Evolutionary conservation across 2,888 invertebrate species (phyloP).

Genomic region (Sicus ferrugineus): DNA sequence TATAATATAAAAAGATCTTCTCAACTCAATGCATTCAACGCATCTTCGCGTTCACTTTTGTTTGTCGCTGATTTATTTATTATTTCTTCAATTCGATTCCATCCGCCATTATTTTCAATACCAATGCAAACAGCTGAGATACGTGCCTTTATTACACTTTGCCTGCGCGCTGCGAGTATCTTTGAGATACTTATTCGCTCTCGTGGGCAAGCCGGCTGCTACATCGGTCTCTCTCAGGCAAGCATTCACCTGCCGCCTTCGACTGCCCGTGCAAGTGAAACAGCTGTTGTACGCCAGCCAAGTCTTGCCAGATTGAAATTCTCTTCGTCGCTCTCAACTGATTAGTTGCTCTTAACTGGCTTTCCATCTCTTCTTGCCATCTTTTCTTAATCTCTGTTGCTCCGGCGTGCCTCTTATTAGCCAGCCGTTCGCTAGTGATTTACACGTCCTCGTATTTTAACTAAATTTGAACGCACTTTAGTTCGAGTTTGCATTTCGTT

Average conservation of each 20-base stretch:
- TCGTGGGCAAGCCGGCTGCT: slow-evolving; percentile 20
- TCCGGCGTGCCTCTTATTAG: background rate
- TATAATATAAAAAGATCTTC: background rate
- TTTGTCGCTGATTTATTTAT: background rate
- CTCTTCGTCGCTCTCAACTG: background rate
- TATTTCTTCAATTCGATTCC: slow-evolving; percentile 22
- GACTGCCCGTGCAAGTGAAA: slow-evolving; percentile 36
- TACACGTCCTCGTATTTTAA: slow-evolving; percentile 31
- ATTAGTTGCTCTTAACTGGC: background rate
- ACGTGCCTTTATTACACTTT: background rate
- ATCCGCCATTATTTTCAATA: slow-evolving; percentile 38
- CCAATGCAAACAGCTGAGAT: slow-evolving; percentile 26
- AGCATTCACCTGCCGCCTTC: slow-evolving; percentile 43
- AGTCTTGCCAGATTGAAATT: slow-evolving; percentile 17
- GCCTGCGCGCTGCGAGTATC: slow-evolving; percentile 13
- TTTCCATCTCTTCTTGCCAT: background rate
- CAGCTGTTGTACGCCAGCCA: slow-evolving; percentile 32
- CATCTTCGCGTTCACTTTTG: background rate
- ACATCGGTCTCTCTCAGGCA: slow-evolving; percentile 9
- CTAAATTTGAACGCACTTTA: slow-evolving; percentile 48
- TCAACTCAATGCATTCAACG: background rate
- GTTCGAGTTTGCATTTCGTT: slow-evolving; percentile 64
- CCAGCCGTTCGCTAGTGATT: background rate
- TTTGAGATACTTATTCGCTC: slow-evolving; percentile 21
- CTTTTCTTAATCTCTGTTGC: slow-evolving; percentile 24